Evolutionary conservation across 1,140 invertebrate genomes (phyloP), one percentile per base, ranked within the genome.

Genomic region (Hirudo medicinalis): DNA sequence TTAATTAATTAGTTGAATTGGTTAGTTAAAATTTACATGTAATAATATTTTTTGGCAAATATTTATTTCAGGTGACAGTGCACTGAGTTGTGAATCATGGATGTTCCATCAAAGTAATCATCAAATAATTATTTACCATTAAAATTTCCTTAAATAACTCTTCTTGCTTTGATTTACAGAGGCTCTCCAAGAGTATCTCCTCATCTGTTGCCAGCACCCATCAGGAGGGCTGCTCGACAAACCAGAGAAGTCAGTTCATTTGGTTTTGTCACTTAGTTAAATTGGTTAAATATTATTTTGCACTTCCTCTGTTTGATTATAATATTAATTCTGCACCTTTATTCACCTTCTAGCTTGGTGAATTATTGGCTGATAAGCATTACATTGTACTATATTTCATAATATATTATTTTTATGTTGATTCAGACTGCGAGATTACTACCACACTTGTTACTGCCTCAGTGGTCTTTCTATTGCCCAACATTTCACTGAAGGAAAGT

Each of bases 401-500:
- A 66, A 40, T 75, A 70, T 72, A 72, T 72, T 73, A 80, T 77
- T 71, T 78, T 87, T 5, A 2, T 67, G 3, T 25, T 55, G 22
- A 29, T 54, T 25, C 82, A 93, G 91, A 80, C 84, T 85, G 69
- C 84, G 88, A 75, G 96, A 98, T 84, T 87, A 91, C 72, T 98
- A 98, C 81, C 96, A 99, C 79, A 97, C 94, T 0, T 97, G 94
- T 82, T 98, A 99, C 79, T 89, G 89, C 3, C 82, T 98, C 4
- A 94, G 92, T 84, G 96, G 95, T n/a, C 82, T 98, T 25, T 92
- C 94, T 27, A 85, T 97, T 70, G 89, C 93, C 43, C 95, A 98
- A 82, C 89, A 94, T 84, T 89, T 88, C 60, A 82, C 85, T n/a
- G 81, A 80, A 60, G 81, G 79, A 54, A 78, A 78, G 73, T 72